Percentiles rank a stretch among this genome's conserved stretches.
Conservation (phyloP, 2,888 invertebrate species). For the Drosophila borealis region DNA sequence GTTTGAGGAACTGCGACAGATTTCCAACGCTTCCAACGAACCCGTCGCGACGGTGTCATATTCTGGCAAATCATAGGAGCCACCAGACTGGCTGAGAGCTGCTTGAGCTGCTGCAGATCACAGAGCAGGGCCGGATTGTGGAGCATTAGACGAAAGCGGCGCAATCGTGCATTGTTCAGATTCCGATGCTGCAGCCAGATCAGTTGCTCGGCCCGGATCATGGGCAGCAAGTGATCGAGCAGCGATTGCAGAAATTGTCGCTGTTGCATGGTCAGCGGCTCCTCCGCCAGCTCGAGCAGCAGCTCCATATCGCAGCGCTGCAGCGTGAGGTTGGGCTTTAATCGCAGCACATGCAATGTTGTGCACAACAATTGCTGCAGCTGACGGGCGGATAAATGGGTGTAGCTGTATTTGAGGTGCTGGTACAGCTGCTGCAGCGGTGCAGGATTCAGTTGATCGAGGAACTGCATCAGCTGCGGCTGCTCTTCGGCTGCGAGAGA, state of each 20-base stretch:
- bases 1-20: too few relatives aligned
- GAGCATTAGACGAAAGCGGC: slow-evolving; percentile 4
- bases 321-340: background rate
- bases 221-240: slow-evolving; percentile 20
- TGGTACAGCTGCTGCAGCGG: slow-evolving; percentile 11
- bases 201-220: background rate
- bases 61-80: too few relatives aligned
- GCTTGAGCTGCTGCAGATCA: slow-evolving; percentile 2
- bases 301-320: background rate
- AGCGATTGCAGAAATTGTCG: slow-evolving; percentile 14
- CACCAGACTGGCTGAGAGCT: background rate
- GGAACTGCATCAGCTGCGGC: background rate
- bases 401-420: slow-evolving; percentile 11
- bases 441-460: slow-evolving; percentile 11
- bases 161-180: background rate
- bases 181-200: background rate
- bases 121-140: slow-evolving; percentile 19
- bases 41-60: too few relatives aligned
- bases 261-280: slow-evolving; percentile 6
- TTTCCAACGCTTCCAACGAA: too few relatives aligned
- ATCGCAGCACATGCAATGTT: background rate
- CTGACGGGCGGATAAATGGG: background rate
- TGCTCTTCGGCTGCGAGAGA: background rate
- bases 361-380: slow-evolving; percentile 7
- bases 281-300: slow-evolving; percentile 5